Evolutionary conservation across 1,140 invertebrate species (phyloP), one percentile per base, ranked within the genome.

Genomic region (Pogonognathellus flavescens): DNA sequence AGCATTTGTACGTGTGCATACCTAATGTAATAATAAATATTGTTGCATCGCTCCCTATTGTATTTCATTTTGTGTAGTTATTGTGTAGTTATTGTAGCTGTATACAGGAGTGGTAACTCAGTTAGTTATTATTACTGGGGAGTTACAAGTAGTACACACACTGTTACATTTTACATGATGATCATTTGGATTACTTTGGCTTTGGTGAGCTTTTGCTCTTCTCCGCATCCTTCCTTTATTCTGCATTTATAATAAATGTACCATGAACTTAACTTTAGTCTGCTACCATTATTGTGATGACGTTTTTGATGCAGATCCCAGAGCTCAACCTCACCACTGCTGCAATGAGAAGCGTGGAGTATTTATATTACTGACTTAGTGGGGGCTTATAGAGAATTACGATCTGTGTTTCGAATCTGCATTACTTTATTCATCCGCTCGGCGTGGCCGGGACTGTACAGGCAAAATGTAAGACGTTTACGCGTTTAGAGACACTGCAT

Each of bases 351-450:
- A 31, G 62, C 22, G 14, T 66, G 62, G 22, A 8, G 1, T 66
- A 10, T 66, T 41, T 41, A 41, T 66, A 66, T 66, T 66, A 66
- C 10, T 66, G 22, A 66, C 62, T 14, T 66, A 66, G 62, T 66
- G 25, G 62, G 62, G 62, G 62, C 25, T 25, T 25, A 14, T 13
- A 22, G 7, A 31, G 22, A 31, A 55, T 11, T 55, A 55, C 9
- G 16, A 55, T 55, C 11, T 55, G 53, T 55, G 16, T 55, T 55
- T 55, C 11, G 5, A 66, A 66, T 66, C 6, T 66, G 62, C 25
- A 66, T 66, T 66, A 11, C 62, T 66, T 66, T 66, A 66, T 66
- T 66, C 25, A 25, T 66, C 62, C 62, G 14, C 25, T 66, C 62
- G 25, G 4, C 62, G 31, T 41, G 31, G 2, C 25, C 22, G 6